Evolutionary conservation across 2,113 vertebrate genomes (phyloP).

Genomic region (Leptobrachium leishanense): DNA sequence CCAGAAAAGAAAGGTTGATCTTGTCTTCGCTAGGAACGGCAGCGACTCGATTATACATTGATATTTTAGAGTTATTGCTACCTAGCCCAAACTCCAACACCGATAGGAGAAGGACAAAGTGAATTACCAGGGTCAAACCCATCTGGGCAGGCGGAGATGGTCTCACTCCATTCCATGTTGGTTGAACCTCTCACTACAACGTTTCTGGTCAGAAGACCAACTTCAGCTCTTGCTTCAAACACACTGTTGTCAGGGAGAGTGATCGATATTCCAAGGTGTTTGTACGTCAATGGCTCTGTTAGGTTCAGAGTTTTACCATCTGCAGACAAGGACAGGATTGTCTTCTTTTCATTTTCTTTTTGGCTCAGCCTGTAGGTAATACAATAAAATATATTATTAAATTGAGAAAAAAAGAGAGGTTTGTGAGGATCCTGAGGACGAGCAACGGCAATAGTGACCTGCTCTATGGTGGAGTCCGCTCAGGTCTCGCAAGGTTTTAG

Average conservation of each 20-base stretch:
- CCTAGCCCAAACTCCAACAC: no score
- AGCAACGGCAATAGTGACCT: no score
- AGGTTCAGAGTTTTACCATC: conserved; percentile 69
- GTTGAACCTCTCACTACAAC: conserved; percentile 76
- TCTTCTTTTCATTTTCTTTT: conserved; percentile 75
- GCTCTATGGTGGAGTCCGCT: no score
- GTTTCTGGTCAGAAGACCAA: conserved; percentile 84
- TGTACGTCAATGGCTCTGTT: conserved; percentile 64
- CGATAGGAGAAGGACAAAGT: no score
- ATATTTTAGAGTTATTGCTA: no score
- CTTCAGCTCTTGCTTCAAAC: conserved; percentile 79
- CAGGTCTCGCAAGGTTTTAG: no score
- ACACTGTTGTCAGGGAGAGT: conserved; percentile 68
- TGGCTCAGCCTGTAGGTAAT: conserved; percentile 74
- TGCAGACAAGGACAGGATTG: conserved; percentile 65
- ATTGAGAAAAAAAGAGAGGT: no score
- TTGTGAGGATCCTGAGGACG: no score
- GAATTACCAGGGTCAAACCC: conserved; percentile 78
- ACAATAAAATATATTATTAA: background rate
- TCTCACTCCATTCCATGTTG: conserved; percentile 70
- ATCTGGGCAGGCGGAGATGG: conserved; percentile 71
- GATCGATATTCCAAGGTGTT: conserved; percentile 72
- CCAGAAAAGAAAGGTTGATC: no score
- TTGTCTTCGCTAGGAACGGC: no score
- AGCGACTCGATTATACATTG: no score